phyloP scores from a whole-genome alignment of 1,140 invertebrate genomes.

The Anoplolepis gracilipes region DNA sequence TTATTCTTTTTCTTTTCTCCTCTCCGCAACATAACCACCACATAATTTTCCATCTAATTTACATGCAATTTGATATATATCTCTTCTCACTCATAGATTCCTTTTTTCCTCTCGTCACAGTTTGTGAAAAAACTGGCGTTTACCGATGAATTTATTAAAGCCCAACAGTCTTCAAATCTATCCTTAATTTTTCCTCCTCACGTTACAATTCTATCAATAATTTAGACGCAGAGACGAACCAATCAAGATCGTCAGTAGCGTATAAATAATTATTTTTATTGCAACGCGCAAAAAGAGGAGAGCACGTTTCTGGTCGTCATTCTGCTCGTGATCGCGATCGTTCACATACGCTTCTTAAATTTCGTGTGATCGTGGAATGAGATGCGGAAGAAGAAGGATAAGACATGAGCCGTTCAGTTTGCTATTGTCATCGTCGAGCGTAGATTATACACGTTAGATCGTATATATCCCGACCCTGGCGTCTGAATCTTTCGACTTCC shows the following conservation, averaged over 20 bases:
- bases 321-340: constrained; percentile 31
- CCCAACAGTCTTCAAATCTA: background rate
- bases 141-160: background rate
- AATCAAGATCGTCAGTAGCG: background rate
- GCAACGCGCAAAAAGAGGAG: background rate
- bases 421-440: constrained; percentile 24
- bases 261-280: background rate
- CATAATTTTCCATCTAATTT: constrained; percentile 1
- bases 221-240: background rate
- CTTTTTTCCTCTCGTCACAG: constrained; percentile 52
- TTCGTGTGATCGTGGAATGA: constrained; percentile 35
- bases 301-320: constrained; percentile 30
- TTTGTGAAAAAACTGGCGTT: constrained; percentile 6
- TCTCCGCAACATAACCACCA: constrained; percentile 13
- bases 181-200: background rate
- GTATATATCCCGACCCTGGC: background rate
- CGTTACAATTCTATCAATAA: background rate
- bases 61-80: constrained; percentile 37
- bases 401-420: constrained; percentile 6
- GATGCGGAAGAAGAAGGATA: constrained; percentile 39
- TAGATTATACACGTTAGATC: constrained; percentile 25
- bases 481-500: constrained; percentile 43
- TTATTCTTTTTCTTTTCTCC: constrained; percentile 1
- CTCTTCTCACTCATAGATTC: background rate
- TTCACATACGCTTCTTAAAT: constrained; percentile 8